phyloP scores from a whole-genome alignment of 2,888 invertebrate species.

The Chloroclysta siterata region DNA sequence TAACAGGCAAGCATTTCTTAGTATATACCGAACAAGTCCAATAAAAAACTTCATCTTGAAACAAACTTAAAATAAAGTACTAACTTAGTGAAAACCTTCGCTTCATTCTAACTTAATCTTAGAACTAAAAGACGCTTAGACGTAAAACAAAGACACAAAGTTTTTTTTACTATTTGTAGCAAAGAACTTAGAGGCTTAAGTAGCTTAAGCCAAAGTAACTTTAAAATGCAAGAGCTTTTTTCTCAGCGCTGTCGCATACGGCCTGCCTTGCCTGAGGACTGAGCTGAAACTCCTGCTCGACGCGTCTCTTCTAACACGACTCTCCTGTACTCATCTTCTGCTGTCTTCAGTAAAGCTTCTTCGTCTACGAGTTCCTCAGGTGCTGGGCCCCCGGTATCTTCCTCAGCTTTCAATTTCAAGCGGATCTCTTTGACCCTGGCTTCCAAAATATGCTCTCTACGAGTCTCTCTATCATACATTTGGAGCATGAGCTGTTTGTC shows the following conservation, averaged over 20 bases:
- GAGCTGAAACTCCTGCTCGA: constrained; percentile 35
- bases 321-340: constrained; percentile 75
- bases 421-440: constrained; percentile 92
- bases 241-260: constrained; percentile 22
- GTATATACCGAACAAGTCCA: not conserved
- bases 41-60: constrained; percentile 5
- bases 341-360: constrained; percentile 46
- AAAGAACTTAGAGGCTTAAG: constrained; percentile 21
- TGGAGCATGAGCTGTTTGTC: constrained; percentile 88
- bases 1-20: constrained; percentile 8
- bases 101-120: constrained; percentile 20
- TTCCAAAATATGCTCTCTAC: constrained; percentile 94
- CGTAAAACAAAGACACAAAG: constrained; percentile 16
- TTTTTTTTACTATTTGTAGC: constrained; percentile 16
- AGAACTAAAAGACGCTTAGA: constrained; percentile 25
- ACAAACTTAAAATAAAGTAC: constrained; percentile 9
- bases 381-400: constrained; percentile 59
- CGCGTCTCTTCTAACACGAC: constrained; percentile 59
- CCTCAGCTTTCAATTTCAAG: constrained; percentile 76
- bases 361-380: constrained; percentile 45
- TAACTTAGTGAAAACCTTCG: constrained; percentile 16
- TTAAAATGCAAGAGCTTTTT: constrained; percentile 7
- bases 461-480: constrained; percentile 93
- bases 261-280: constrained; percentile 11
- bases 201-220: constrained; percentile 3